Evolutionary conservation across 2,797 vertebrate species (phyloP), one percentile per base, ranked within the genome.

Genomic region (Lepus oiostolus): DNA sequence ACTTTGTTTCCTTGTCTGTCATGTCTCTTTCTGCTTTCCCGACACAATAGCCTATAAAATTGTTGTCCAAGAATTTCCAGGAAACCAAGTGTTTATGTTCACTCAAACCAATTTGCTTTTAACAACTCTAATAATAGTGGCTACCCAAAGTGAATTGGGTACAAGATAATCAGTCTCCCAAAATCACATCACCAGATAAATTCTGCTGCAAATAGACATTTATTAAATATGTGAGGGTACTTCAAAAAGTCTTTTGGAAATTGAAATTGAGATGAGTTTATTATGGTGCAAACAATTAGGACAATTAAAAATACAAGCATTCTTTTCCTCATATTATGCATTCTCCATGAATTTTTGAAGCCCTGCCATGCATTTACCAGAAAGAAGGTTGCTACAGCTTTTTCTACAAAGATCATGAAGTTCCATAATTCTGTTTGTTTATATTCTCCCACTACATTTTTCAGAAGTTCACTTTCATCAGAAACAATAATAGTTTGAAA

Each of bases 1-100:
- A 58, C 83, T 92, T 88, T 83, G 24, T 47, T 74, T 94, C 62
- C 47, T 42, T 65, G 14, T 32, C 68, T 79, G 88, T 65, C 83
- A 21, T 88, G 67, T 85, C 38, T 42, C 10, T 89, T 71, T 85
- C 67, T 92, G 50, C 17, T 91, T 83, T 77, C 30, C 32, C 14
- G 16, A 63, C 7, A 71, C 22, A 21, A 9, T 32, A 9, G 79
- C 90, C 50, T 16, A 54, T 3, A 75, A 26, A 92, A 19, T 5
- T 85, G 19, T 60, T 79, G 28, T 60, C 93, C 35, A 54, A 60
- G 6, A 35, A 81, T 6, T 68, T 77, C n/a, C 24, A 52, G 68
- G 58, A n/a, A 80, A 17, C 4, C 62, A 6, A 42, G 42, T 28
- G 26, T 67, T 90, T 93, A 62, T 3, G 22, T 12, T 77, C 32